Base-by-base conservation (phyloP, 2,797 vertebrate species). In the Dicrostonyx torquatus region DNA sequence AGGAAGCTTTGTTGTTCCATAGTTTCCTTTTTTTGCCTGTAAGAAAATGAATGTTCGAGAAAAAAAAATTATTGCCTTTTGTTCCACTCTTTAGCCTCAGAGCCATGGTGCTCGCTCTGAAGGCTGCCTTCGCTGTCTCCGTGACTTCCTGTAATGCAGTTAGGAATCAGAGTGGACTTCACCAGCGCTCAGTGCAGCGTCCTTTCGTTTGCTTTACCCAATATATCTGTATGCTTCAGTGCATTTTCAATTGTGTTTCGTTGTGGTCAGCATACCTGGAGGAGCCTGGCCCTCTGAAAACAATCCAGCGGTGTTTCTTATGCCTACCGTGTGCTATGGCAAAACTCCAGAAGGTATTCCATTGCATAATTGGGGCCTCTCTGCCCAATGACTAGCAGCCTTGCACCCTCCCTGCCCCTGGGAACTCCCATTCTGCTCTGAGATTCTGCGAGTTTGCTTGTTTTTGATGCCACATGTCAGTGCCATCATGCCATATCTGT, bases 111-210 rank as follows among this genome's bases (percentile, higher is more conserved):
- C 17, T 88, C 66, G 3, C 40, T 62, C 0, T 31, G 53, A 2
- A 0, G 53, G 83, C 50, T 86, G 17, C 45, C 9, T 58, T n/a
- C 37, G 26, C 3, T 64, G 15, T 58, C 68, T 24, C 31, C 11
- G 2, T 22, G 0, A 6, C 48, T 66, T 50, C 11, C 58, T 84
- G 58, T 4, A 40, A 24, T 37, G 60, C 2, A 60, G n/a, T 18
- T 37, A 5, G 58, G 4, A 31, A 14, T 45, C 45, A 20, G n/a
- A 66, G n/a, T 31, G 4, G 17, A 12, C 48, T 62, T 60, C 0
- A 0, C 7, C 70, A n/a, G 55, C 1, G 43, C 18, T 55, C 34
- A 34, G 13, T 26, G 5, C 7, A 18, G 2, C 14, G 0, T 68
- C 17, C 5, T 60, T 20, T 15, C 17, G 1, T 14, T 85, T 45